Base-by-base conservation (phyloP, 2,797 vertebrate genomes). In the Propithecus perrieri region DNA sequence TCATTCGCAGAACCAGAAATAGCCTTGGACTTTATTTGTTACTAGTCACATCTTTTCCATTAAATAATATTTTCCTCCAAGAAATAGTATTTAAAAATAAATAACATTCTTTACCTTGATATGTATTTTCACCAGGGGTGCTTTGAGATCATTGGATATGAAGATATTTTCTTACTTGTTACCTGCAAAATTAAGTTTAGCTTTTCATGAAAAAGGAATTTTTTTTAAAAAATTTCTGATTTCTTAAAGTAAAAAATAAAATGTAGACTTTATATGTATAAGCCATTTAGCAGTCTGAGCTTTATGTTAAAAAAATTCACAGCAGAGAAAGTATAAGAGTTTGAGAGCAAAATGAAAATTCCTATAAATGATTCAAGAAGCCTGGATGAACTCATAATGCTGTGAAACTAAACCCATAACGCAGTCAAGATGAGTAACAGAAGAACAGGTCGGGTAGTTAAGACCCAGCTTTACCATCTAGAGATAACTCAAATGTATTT, bases 341-440 rank as follows among this genome's bases (percentile, higher is more conserved):
- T 97, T 92, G 91, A 94, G 61, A 95, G 81, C 8, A 9, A 97
- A 95, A 96, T 96, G 93, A 97, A 97, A 98, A 96, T 96, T 80
- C 95, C 96, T 96, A 96, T 95, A 97, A 98, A 97, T 97, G 97
- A 96, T 98, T 98, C 94, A 95, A 59, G 97, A 97, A 98, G 75
- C 63, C 43, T 15, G 79, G 87, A 89, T 97, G 96, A 98, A 98
- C 96, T 98, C 97, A 93, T 96, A 84, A 72, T 61, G 94, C 97
- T 98, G 94, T 97, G 98, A 98, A 98, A 98, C 95, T 97, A 65
- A 98, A 98, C 96, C 96, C 93, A 38, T 94, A 86, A 96, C 72
- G 65, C 84, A 88, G 98, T 97, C 92, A 41, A 55, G 97, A 98
- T 97, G 97, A 98, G 78, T 97, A 97, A 98, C 79, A 28, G 65